Evolutionary conservation across 2,797 vertebrate species (phyloP), one percentile per base, ranked within the genome.

Genomic region (Eulemur albifrons): DNA sequence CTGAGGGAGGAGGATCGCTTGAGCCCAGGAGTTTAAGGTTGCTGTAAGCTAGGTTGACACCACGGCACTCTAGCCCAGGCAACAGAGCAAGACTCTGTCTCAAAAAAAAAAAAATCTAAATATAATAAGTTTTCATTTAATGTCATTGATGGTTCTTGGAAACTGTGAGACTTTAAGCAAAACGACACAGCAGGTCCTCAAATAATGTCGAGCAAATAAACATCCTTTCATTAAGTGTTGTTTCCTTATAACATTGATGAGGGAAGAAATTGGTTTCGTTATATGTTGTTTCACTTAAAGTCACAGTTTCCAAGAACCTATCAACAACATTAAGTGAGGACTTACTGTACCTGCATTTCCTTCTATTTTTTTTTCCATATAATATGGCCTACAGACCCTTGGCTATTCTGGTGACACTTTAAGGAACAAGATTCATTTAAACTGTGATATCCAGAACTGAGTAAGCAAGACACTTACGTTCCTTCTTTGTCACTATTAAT

Each of bases 391-490:
- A 72, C n/a, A 87, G 57, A 40, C 32, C 10, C 5, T 82, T 17
- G 10, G 35, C 45, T 86, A 73, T n/a, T 67, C 38, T 83, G 50
- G 15, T n/a, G 67, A 79, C 15, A 90, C 23, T 89, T 69, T 70
- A 76, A 94, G 32, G 88, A 96, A 67, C 13, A 87, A 93, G 43
- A 88, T 73, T 7, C 50, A 72, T 35, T 95, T 88, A 88, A 93
- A 92, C 87, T 87, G 45, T 67, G 45, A 70, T 83, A 75, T 59
- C 43, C 61, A 73, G 48, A 83, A 81, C 25, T 54, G 27, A 93
- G 27, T 61, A 52, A 54, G 30, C 32, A 57, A n/a, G 54, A 79
- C 4, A 20, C 35, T 76, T 84, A 75, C 5, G 43, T 18, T 48
- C 35, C 69, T 17, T 67, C 48, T 59, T 80, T 87, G 86, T 30